Evolutionary conservation across 2,797 vertebrate genomes (phyloP), one percentile per base, ranked within the genome.

Genomic region (Ara ararauna): DNA sequence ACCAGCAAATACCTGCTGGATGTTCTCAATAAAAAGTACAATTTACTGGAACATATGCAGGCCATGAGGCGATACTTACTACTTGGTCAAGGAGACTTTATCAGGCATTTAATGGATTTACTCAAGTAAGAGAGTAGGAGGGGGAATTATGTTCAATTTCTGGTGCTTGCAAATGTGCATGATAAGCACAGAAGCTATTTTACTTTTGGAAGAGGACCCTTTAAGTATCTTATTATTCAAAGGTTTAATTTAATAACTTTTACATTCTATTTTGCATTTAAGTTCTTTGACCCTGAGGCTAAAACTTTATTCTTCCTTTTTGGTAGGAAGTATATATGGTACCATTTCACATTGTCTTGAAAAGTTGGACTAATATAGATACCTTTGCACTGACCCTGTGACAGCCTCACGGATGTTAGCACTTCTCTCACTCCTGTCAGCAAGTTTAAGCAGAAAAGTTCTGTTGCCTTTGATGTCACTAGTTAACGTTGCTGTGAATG

Each of bases 41-140:
- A 98, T 95, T 97, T 99, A 96, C 98, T 99, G 96, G 99, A 99
- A 74, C 99, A 99, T 92, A 98, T 99, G 97, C 99, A 99, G 97
- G 99, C 99, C 81, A 99, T 99, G 99, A 98, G 99, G 56, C 98
- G 99, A 73, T 99, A 99, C 98, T 97, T 99, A 95, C 98, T 99
- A 61, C 98, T 99, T 42, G 99, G 99, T 83, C 99, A 99, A 96
- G 99, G 99, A 87, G 99, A 99, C 97, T 99, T 99, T 96, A 99
- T 99, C 97, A 97, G 99, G 36, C 99, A 99, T 96, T 98, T 99
- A 84, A 99, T 99, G 99, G 99, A 99, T 97, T 98, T 99, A 93
- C 98, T 99, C 32, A 99, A 99, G 99, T 99, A 86, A 98, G 99
- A 93, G 30, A 80, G 23, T 79, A 34, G 48, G n/a, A 60, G 27